Evolutionary conservation across 2,113 vertebrate species (phyloP).

Genomic region (Hippocampus barbouri): DNA sequence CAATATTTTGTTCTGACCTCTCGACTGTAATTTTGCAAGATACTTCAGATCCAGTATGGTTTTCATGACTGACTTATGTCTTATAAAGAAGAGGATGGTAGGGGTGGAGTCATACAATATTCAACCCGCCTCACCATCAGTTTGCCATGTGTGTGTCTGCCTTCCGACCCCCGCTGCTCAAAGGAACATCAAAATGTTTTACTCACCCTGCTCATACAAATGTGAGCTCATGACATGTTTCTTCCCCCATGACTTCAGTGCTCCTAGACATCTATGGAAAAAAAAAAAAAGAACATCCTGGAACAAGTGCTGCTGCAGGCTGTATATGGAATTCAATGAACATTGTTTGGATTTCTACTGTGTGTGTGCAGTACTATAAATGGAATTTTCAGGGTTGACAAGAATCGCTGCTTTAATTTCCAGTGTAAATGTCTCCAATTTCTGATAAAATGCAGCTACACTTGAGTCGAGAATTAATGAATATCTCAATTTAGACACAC

Average conservation of each 20-base stretch:
- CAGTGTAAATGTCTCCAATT: too few relatives aligned
- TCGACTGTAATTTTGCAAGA: too few relatives aligned
- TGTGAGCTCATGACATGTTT: conserved; percentile 19
- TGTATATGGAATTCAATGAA: neutral
- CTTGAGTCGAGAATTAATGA: too few relatives aligned
- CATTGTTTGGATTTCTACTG: too few relatives aligned
- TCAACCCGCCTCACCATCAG: conserved; percentile 19
- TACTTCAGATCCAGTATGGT: neutral
- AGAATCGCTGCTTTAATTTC: too few relatives aligned
- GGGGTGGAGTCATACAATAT: neutral
- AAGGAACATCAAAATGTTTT: conserved; percentile 37
- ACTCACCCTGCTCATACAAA: conserved; percentile 1
- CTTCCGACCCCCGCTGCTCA: conserved; percentile 22
- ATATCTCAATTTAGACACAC: neutral
- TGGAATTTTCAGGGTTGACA: too few relatives aligned
- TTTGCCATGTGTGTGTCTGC: conserved; percentile 41
- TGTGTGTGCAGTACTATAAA: neutral
- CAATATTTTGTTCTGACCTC: too few relatives aligned
- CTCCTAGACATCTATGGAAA: conserved; percentile 12
- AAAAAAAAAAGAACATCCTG: neutral
- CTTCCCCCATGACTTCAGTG: conserved; percentile 18
- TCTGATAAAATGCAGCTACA: neutral
- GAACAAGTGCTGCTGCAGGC: conserved; percentile 4
- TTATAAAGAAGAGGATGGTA: too few relatives aligned
- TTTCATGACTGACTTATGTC: too few relatives aligned